phyloP scores from a whole-genome alignment of 64 coral and sea anemone species.

The Montipora efflorescens region DNA sequence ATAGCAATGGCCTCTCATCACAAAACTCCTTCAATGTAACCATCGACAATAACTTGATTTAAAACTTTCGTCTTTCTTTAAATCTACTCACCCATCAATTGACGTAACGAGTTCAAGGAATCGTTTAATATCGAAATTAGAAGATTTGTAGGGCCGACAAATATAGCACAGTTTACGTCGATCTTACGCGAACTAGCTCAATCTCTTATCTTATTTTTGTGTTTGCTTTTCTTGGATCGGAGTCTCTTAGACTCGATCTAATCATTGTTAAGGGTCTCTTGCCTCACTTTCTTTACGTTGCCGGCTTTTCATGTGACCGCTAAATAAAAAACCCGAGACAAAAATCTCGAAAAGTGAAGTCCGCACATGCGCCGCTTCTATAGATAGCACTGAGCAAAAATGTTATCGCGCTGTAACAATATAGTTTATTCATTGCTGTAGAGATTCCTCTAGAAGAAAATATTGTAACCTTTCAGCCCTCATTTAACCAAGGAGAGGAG shows the following conservation, averaged over 20 bases:
- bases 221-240: conserved; percentile 43
- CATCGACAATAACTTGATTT: background rate
- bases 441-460: conserved; percentile 13
- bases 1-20: background rate
- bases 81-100: background rate
- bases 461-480: conserved; percentile 6
- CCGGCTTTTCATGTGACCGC: conserved; percentile 8
- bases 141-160: background rate
- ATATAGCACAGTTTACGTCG: background rate
- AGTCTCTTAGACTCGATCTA: conserved; percentile 44
- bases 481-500: background rate
- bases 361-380: background rate
- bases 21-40: background rate
- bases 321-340: background rate
- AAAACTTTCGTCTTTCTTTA: background rate
- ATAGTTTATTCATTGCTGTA: background rate
- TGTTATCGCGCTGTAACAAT: background rate
- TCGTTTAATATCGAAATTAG: background rate
- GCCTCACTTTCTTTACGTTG: background rate
- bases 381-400: conserved; percentile 18
- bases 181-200: background rate
- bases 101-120: background rate
- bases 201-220: conserved; percentile 54
- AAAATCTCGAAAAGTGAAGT: conserved; percentile 8
- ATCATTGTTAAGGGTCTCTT: conserved; percentile 17